phyloP scores from a whole-genome alignment of 2,888 invertebrate species.

The Taenaris catops region DNA sequence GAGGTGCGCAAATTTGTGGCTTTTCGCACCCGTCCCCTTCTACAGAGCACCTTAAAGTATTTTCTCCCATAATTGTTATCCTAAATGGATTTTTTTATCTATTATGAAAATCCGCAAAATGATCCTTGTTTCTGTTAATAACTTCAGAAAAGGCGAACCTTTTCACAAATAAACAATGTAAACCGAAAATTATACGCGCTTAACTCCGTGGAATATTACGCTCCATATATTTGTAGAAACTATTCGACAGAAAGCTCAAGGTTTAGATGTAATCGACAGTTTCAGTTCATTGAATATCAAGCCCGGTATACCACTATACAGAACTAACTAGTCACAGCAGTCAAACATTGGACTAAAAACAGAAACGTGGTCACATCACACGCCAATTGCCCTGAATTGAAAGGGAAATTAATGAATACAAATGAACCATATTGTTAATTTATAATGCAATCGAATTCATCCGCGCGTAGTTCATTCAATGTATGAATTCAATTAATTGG shows the following conservation, averaged over 20 bases:
- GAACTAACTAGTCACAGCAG: neutral
- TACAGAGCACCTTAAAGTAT: too few relatives aligned
- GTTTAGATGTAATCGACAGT: slow-evolving; percentile 13
- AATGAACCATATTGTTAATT: slow-evolving; percentile 6
- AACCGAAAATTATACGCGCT: slow-evolving; percentile 1
- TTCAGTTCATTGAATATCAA: slow-evolving; percentile 15
- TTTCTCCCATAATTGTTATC: too few relatives aligned
- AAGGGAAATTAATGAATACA: slow-evolving; percentile 1
- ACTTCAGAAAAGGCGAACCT: too few relatives aligned
- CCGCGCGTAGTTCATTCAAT: too few relatives aligned
- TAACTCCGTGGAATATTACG: slow-evolving; percentile 8
- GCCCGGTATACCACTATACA: slow-evolving; percentile 7
- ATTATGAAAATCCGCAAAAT: too few relatives aligned
- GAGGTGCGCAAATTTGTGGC: too few relatives aligned
- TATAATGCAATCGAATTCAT: neutral
- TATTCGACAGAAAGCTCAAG: slow-evolving; percentile 5
- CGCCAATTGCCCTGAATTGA: neutral
- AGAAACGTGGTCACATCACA: slow-evolving; percentile 1
- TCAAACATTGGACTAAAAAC: slow-evolving; percentile 7
- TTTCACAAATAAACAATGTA: slow-evolving; percentile 3
- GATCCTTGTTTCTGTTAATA: too few relatives aligned
- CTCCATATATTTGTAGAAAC: slow-evolving; percentile 12
- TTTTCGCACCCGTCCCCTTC: too few relatives aligned
- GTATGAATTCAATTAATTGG: too few relatives aligned
- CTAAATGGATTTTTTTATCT: too few relatives aligned